phyloP scores from a whole-genome alignment of 2,797 vertebrate genomes.

The Dendrocincla fuliginosa region DNA sequence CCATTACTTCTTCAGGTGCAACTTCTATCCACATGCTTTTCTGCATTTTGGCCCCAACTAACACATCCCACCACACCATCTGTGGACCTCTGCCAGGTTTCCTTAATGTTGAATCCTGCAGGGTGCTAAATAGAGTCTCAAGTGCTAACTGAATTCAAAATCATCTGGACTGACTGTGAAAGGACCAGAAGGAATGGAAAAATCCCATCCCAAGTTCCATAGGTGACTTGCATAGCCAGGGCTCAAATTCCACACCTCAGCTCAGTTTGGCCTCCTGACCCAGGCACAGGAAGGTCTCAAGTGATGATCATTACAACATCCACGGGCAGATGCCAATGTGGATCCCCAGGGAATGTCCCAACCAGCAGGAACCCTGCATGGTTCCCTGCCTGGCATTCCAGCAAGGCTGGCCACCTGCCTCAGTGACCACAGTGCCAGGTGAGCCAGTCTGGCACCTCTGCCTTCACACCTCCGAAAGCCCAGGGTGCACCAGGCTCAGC shows the following conservation, averaged over 20 bases:
- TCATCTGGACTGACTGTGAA: background rate
- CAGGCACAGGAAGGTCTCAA: background rate
- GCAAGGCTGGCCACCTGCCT: background rate
- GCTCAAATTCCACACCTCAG: background rate
- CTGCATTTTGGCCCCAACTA: background rate
- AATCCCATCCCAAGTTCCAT: background rate
- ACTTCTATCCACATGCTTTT: background rate
- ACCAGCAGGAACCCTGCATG: background rate
- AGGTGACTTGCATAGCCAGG: background rate
- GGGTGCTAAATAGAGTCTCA: background rate
- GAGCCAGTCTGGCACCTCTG: background rate
- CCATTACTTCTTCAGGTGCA: background rate
- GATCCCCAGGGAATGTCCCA: background rate
- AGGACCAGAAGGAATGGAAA: background rate
- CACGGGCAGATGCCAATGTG: background rate
- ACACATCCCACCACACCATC: background rate
- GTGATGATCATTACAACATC: background rate
- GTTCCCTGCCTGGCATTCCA: background rate
- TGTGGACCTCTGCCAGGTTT: background rate
- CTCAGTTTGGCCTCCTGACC: background rate
- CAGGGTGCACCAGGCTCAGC: background rate
- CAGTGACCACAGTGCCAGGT: background rate
- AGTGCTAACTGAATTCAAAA: background rate
- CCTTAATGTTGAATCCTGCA: background rate
- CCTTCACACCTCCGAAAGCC: background rate